phyloP scores from a whole-genome alignment of 1,140 invertebrate species.

The Drosophila pallidifrons region DNA sequence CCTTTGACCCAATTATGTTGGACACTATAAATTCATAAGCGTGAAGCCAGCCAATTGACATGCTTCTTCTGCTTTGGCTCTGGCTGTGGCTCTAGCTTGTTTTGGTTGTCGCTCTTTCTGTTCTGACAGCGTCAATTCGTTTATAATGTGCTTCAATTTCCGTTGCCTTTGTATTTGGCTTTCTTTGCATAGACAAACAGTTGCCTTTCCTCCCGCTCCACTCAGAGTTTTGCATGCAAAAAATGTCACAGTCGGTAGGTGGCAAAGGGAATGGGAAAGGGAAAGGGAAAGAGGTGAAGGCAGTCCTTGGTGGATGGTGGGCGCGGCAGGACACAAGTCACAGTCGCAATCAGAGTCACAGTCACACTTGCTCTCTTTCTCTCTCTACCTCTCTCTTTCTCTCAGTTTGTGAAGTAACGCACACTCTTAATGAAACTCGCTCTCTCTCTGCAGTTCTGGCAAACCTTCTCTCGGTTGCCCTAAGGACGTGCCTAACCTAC shows the following conservation, averaged over 20 bases:
- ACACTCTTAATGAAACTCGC: background rate
- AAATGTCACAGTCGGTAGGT: constrained; percentile 46
- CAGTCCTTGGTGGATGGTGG: constrained; percentile 55
- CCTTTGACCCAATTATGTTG: constrained; percentile 82
- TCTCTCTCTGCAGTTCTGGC: constrained; percentile 8
- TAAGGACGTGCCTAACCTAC: constrained; percentile 78
- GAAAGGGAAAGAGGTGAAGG: constrained; percentile 18
- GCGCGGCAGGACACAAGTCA: constrained; percentile 57
- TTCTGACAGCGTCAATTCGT: constrained; percentile 55
- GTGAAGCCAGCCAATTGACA: constrained; percentile 57
- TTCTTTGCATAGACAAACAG: constrained; percentile 62
- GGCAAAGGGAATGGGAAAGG: constrained; percentile 17
- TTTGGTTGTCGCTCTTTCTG: constrained; percentile 43
- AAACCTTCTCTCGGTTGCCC: constrained; percentile 21
- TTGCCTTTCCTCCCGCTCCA: constrained; percentile 33
- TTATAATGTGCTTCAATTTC: constrained; percentile 77
- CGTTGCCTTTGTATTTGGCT: constrained; percentile 51
- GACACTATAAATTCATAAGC: constrained; percentile 63
- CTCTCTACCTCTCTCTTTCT: constrained; percentile 3
- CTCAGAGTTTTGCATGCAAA: constrained; percentile 67
- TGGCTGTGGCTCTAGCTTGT: constrained; percentile 12
- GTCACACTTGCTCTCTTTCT: background rate
- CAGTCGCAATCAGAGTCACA: background rate
- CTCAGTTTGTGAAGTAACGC: background rate
- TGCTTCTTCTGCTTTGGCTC: constrained; percentile 10